Base-by-base conservation (phyloP, 2,113 vertebrate species). In the Clarias gariepinus region DNA sequence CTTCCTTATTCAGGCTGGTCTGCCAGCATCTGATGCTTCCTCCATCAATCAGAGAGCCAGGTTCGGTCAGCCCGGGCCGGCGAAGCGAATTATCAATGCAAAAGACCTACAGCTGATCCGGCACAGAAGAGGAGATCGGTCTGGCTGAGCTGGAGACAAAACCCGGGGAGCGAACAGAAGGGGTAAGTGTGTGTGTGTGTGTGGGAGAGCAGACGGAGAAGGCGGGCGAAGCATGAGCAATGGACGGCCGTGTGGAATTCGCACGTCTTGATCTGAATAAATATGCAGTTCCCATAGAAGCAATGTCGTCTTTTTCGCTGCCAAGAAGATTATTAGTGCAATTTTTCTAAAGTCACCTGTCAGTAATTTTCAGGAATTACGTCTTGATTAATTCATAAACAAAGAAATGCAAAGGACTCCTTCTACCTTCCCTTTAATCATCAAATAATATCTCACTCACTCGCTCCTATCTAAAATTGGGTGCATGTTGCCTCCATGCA, bases 261-360 rank as follows among this genome's bases (percentile, higher is more conserved):
- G 58, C 77, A 81, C 63, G 47, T 81, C 85, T 69, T 10, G 52
- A 41, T 57, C 21, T 36, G 55, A 86, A 81, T 81, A 82, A 73
- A 86, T 57, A 71, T 23, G 15, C 85, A 21, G 57, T 41, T 86
- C 36, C 79, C 58, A 71, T 41, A 58, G 30, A 73, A 60, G 33
- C 33, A 0, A 9, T 61, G 55, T 33, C 36, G 28, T 36, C 64
- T 55, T 36, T 55, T 25, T 25, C 19, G 10, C 81, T 23, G 41
- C 81, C 66, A 25, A 18, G 23, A 71, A 66, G 28, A 53, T 23
- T 28, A 63, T 85, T 82, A 69, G 71, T 30, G 57, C 18, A 30
- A 86, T 80, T 85, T 84, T 73, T 82, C 28, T 63, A 63, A 82
- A 61, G 69, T 89, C 88, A 89, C 78, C 86, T 82, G 81, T 80